Percentiles rank a stretch among this genome's conserved stretches.
Evolutionary conservation across 2,113 vertebrate genomes (phyloP).

Genomic region (Trichomycterus rosablanca): DNA sequence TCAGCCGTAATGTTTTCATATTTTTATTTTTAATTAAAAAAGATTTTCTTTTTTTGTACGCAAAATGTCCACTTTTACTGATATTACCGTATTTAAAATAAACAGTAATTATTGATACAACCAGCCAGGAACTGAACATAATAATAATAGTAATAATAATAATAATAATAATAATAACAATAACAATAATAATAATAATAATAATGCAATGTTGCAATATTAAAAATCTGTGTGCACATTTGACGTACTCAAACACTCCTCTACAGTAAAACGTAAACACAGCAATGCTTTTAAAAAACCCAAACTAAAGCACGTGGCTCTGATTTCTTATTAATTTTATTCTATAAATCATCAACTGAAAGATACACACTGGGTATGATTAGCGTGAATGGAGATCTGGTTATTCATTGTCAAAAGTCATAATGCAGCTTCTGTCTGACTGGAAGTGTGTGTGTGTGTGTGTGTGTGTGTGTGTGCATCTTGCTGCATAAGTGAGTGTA

Average conservation of each 20-base stretch:
- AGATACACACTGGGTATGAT: constrained; percentile 88
- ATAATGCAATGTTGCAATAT: background rate
- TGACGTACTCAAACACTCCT: background rate
- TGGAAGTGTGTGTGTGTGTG: constrained; percentile 32
- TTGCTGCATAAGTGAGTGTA: constrained; percentile 27
- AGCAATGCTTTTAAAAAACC: constrained; percentile 44
- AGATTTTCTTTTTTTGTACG: too few relatives aligned
- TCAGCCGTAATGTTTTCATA: too few relatives aligned
- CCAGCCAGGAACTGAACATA: too few relatives aligned
- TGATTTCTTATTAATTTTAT: constrained; percentile 93
- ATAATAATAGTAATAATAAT: background rate
- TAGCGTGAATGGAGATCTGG: constrained; percentile 82
- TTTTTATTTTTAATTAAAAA: too few relatives aligned
- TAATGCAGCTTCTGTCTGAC: constrained; percentile 70
- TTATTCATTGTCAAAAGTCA: constrained; percentile 90
- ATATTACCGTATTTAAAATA: too few relatives aligned
- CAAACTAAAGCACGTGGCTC: constrained; percentile 84
- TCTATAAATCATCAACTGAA: constrained; percentile 99
- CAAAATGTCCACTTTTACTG: too few relatives aligned
- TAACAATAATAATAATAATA: constrained; percentile 7
- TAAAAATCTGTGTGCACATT: background rate
- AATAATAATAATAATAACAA: background rate
- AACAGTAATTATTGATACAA: too few relatives aligned
- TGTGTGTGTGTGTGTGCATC: constrained; percentile 35
- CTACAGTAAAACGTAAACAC: background rate